Evolutionary conservation across 92 coral and sea anemone species (phyloP), one percentile per base, ranked within the genome.

Genomic region (Diadumene lineata): DNA sequence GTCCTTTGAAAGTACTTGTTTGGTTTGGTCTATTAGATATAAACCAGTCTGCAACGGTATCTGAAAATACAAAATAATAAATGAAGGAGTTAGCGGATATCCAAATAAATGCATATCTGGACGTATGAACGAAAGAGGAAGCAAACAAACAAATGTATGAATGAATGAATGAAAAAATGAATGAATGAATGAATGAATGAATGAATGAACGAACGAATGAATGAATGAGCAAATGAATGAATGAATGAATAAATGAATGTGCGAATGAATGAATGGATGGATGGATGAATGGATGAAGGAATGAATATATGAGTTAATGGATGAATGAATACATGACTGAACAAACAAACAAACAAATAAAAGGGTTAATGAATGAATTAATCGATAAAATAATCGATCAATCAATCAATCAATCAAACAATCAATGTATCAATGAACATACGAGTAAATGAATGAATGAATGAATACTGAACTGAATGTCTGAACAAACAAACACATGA

Each of bases 21-120:
- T 70, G 44, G 0, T 29, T 53, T 32, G 51, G 75, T 31, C 33
- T 53, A 18, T 70, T 64, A 17, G 63, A 28, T 31, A 34, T 1
- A 44, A 43, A 38, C 62, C 64, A 70, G 24, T 53, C 75, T 70
- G 50, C 58, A 53, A 69, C 7, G 28, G 7, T 19, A 67, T 24
- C 72, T 53, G 10, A 9, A 21, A 16, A 53, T 15, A 3, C 19
- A 21, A 3, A 15, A 44, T 44, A 44, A 9, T 8, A 8, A 44
- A 44, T 17, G 17, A 34, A 7, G 27, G 27, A 16, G 56, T 38
- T 21, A 16, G 21, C 30, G 16, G 13, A 31, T 65, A n/a, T n/a
- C n/a, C n/a, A n/a, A n/a, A n/a, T n/a, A n/a, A n/a, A n/a, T n/a
- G n/a, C n/a, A n/a, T n/a, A n/a, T n/a, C n/a, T n/a, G n/a, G n/a